Conservation (phyloP, 2,888 invertebrate species). For the Leptopilina syphax region DNA sequence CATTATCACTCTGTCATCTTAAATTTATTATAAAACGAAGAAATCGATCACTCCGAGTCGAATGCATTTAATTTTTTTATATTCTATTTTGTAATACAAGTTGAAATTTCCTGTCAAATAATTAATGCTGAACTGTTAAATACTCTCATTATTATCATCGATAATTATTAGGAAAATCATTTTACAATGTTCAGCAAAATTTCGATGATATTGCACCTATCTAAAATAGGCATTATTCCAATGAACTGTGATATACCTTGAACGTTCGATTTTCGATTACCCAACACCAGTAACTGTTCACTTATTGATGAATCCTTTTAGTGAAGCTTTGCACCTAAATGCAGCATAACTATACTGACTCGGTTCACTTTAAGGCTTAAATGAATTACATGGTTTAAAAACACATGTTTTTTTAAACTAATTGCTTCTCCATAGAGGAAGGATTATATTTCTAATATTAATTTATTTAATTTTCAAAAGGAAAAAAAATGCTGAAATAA, state of each 20-base stretch:
- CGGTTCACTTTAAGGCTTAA: neutral
- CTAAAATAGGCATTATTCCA: slow-evolving; percentile 1
- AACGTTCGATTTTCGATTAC: slow-evolving; percentile 13
- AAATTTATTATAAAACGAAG: too few relatives aligned
- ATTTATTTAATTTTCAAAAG: too few relatives aligned
- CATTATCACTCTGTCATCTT: too few relatives aligned
- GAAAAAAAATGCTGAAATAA: too few relatives aligned
- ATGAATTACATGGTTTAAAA: neutral
- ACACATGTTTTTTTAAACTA: neutral
- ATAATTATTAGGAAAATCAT: neutral
- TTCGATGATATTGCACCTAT: neutral
- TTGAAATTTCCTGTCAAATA: too few relatives aligned
- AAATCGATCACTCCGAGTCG: too few relatives aligned
- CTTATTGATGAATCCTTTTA: slow-evolving; percentile 5
- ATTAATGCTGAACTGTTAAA: neutral
- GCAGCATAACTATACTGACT: neutral
- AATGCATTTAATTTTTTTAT: too few relatives aligned
- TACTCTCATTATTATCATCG: neutral
- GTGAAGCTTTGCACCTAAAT: slow-evolving; percentile 2
- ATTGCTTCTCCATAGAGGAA: too few relatives aligned
- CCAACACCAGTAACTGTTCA: slow-evolving; percentile 1
- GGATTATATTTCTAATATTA: neutral
- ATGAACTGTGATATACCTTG: slow-evolving; percentile 6
- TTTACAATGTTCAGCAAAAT: neutral
- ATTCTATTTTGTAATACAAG: too few relatives aligned